phyloP scores from a whole-genome alignment of 2,113 vertebrate genomes.

The Gopherus flavomarginatus region DNA sequence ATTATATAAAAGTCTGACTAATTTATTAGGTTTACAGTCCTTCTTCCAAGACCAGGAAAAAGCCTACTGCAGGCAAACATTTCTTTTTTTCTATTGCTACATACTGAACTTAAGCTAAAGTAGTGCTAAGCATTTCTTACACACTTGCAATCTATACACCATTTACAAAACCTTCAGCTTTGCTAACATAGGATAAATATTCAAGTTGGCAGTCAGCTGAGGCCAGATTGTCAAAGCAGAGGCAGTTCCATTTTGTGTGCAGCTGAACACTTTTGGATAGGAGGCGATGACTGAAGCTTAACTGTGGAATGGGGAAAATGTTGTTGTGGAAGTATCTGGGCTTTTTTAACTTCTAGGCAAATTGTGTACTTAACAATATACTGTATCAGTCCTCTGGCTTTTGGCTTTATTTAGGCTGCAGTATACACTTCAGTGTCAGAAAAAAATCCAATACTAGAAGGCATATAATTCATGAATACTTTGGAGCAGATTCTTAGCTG shows the following conservation, averaged over 20 bases:
- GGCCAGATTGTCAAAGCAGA: not conserved
- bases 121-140: not conserved
- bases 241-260: not conserved
- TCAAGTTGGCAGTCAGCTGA: not conserved
- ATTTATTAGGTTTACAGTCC: not conserved
- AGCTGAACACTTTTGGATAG: not conserved
- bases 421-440: not conserved
- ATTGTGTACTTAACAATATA: not conserved
- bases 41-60: not conserved
- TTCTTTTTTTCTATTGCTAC: not conserved
- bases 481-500: accelerated
- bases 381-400: not conserved
- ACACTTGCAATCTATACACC: not conserved
- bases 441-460: accelerated
- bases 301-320: accelerated
- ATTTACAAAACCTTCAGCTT: not conserved
- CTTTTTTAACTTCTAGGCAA: not conserved
- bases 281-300: not conserved
- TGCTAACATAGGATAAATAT: not conserved
- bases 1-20: not conserved
- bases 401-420: not conserved
- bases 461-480: not conserved
- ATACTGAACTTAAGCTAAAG: not conserved
- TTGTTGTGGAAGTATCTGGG: accelerated
- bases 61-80: not conserved